Base-by-base conservation (phyloP, 2,888 invertebrate genomes). In the Cenopis cana region DNA sequence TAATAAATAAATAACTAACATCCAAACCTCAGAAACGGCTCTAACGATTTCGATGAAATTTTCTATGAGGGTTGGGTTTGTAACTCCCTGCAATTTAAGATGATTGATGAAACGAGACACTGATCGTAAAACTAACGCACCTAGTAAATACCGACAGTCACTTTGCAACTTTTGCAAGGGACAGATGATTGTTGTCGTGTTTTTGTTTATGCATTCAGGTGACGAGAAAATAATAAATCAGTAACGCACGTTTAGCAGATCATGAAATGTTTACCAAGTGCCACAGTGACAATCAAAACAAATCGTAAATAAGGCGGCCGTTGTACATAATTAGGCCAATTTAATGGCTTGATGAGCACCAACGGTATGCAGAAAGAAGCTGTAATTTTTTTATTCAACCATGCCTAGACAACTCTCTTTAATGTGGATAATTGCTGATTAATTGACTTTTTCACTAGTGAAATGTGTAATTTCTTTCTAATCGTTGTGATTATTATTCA, bases 401-500 rank as follows among this genome's bases (percentile, higher is more conserved):
- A 49, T 24, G 0, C 12, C 14, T 14, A 14, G 41, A 46, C 14
- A 54, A 29, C 54, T 55, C 29, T 29, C 12, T 29, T 29, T 55
- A 14, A 14, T 14, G 54, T 10, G 17, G 60, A n/a, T 61, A 61
- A 60, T 60, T 60, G 20, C 20, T 10, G 20, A 11, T 2, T 60
- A 46, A 60, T 61, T 49, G 60, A 4, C 60, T 61, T 29, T 14
- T 41, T 41, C 29, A 29, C 18, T 10, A 24, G 20, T 60, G 24
- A 41, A 60, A 60, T 14, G 14, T 20, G n/a, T n/a, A n/a, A n/a
- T n/a, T n/a, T n/a, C 20, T 55, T 29, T 64, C 3, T 14, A 12
- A 75, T 60, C 12, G 38, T 1, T 24, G 12, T 52, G 4, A 12
- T 20, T 38, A 52, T 64, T 64, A 12, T 41, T 41, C 41, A 41